Conservation (phyloP, 2,888 invertebrate species). For the Gortyna flavago region DNA sequence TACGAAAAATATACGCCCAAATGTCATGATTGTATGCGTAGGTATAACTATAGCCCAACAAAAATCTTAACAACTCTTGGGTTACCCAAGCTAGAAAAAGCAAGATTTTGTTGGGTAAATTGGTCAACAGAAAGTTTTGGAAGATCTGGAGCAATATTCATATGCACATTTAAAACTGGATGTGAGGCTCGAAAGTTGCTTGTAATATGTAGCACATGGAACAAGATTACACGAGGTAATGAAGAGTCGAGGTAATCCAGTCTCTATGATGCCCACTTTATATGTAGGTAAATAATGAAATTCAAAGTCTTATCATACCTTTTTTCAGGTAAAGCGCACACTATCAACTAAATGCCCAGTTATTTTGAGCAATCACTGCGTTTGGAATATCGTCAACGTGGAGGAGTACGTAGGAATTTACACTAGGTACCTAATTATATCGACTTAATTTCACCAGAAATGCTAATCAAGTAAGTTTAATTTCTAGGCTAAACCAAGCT, state of each 20-base stretch:
- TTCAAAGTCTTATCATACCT: neutral
- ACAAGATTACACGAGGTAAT: conserved; percentile 2
- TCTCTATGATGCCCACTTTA: neutral
- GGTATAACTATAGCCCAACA: neutral
- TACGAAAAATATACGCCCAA: neutral
- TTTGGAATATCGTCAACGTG: conserved; percentile 86
- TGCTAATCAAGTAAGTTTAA: neutral
- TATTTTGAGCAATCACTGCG: conserved; percentile 85
- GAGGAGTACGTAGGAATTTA: conserved; percentile 79
- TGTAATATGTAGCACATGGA: neutral
- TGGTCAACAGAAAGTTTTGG: neutral
- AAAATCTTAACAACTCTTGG: neutral
- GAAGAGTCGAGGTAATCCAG: neutral
- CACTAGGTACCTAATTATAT: neutral
- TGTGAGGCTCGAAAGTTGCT: neutral
- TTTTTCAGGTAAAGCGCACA: conserved; percentile 83
- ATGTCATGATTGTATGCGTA: neutral
- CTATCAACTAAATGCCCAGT: conserved; percentile 84
- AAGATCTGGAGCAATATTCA: neutral
- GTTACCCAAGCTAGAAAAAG: neutral
- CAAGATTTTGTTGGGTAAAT: neutral
- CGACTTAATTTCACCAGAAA: neutral
- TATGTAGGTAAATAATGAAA: neutral
- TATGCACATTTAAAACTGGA: neutral
- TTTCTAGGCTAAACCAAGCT: conserved; percentile 82